Evolutionary conservation across 2,888 invertebrate genomes (phyloP), one percentile per base, ranked within the genome.

Genomic region (Chloroclysta siterata): DNA sequence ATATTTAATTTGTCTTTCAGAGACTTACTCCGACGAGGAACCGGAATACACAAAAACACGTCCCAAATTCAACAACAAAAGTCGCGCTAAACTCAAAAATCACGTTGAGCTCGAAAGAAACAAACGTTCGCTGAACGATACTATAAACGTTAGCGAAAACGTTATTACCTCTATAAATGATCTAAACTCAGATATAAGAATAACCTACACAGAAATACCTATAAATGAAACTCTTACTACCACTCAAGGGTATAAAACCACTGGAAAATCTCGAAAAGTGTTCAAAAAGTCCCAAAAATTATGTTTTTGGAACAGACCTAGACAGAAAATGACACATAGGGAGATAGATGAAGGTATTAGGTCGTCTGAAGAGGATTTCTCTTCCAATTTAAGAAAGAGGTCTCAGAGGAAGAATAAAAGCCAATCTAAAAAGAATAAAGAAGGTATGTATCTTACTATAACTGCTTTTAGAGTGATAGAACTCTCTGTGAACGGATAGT

Each of bases 301-400:
- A 0, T 57, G 51, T 14, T 64, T 62, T 11, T 48, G 74, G 48
- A 73, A 69, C 3, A 74, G 74, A 48, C 71, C 67, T 39, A 78
- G 70, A 13, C 76, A 77, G 0, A 74, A 70, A 44, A 73, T 68
- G 1, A 60, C 70, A 0, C 73, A 75, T 42, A 70, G 75, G 54
- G 73, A 65, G 0, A 71, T 64, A 0, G 76, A 72, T 5, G 74
- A 79, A 0, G 81, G 86, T 0, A 36, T 76, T 0, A 60, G 50
- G 1, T 82, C 84, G 0, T 78, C 79, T 0, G 88, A 86, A 63
- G 86, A 87, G 55, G 83, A 85, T 29, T 76, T 81, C 13, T 79
- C 83, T 4, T 71, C 72, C 0, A 82, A 81, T 66, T 56, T 79
- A 41, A 81, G 70, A 66, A 83, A 78, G 54, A 72, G 77, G 2